phyloP scores from a whole-genome alignment of 2,888 invertebrate genomes.

The Stramonita haemastoma region DNA sequence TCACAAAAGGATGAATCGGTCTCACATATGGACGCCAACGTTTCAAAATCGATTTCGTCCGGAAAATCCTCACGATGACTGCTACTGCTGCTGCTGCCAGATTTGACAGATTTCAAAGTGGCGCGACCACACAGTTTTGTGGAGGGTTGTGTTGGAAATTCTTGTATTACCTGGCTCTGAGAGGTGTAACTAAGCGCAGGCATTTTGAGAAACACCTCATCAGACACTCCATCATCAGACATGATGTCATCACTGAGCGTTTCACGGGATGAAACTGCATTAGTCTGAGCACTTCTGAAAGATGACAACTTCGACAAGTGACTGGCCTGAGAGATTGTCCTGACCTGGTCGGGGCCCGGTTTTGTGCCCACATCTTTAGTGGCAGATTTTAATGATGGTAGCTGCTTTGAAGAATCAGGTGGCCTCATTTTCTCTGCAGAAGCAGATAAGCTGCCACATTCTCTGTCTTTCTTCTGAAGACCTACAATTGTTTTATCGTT shows the following conservation, averaged over 20 bases:
- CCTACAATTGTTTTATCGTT: neutral
- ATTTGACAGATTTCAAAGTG: neutral
- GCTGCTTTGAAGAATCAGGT: neutral
- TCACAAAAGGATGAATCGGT: constrained; percentile 31
- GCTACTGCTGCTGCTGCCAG: neutral
- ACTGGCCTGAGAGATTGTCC: neutral
- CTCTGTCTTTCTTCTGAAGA: neutral
- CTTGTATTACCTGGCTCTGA: constrained; percentile 55
- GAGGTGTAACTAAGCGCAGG: constrained; percentile 63
- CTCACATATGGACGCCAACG: constrained; percentile 11
- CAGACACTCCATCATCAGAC: constrained; percentile 63
- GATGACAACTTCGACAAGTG: neutral
- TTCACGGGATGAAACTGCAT: neutral
- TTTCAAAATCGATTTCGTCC: constrained; percentile 30
- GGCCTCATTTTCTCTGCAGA: neutral
- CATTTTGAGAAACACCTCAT: constrained; percentile 64
- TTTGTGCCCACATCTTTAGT: neutral
- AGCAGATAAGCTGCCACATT: neutral
- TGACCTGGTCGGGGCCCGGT: neutral
- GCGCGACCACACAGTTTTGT: neutral
- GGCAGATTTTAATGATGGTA: neutral
- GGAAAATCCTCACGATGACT: constrained; percentile 17
- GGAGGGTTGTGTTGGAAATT: constrained; percentile 23
- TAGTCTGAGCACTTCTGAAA: neutral
- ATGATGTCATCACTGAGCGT: neutral